These are phyloP conservation scores for Hemicrepidius hirtus DNA, from an alignment of 2,888 invertebrate species.

Conservation along the genomic window DNA sequence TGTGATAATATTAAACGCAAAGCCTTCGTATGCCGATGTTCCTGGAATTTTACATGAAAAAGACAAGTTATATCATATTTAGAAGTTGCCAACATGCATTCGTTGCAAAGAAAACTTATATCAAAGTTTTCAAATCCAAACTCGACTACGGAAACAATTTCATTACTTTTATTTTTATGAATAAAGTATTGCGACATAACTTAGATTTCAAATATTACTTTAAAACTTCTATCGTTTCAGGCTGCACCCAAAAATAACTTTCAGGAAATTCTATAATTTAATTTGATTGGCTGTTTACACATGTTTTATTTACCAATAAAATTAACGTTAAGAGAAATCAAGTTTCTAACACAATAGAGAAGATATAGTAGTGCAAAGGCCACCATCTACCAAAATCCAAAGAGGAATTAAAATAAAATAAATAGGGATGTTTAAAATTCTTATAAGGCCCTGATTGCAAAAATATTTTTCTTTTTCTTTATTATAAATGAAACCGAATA, in stretches of 20 bases:
- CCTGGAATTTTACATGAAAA: conserved; percentile 23
- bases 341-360: no score
- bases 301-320: not conserved
- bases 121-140: conserved; percentile 24
- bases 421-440: no score
- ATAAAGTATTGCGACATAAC: conserved; percentile 24
- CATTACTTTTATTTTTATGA: conserved; percentile 26
- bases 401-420: no score
- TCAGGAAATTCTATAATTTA: conserved; percentile 12
- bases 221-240: conserved; percentile 2
- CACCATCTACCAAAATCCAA: no score
- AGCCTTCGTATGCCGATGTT: conserved; percentile 16
- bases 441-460: no score
- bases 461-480: no score
- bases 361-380: no score
- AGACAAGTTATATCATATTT: conserved; percentile 15
- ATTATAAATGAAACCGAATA: no score
- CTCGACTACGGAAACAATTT: conserved; percentile 1
- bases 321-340: not conserved
- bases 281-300: not conserved
- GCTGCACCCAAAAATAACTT: not conserved
- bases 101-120: conserved; percentile 16
- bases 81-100: conserved; percentile 11
- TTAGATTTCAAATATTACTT: conserved; percentile 20
- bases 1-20: conserved; percentile 30